Conservation (phyloP, 2,113 vertebrate species). For the Chaenocephalus aceratus region DNA sequence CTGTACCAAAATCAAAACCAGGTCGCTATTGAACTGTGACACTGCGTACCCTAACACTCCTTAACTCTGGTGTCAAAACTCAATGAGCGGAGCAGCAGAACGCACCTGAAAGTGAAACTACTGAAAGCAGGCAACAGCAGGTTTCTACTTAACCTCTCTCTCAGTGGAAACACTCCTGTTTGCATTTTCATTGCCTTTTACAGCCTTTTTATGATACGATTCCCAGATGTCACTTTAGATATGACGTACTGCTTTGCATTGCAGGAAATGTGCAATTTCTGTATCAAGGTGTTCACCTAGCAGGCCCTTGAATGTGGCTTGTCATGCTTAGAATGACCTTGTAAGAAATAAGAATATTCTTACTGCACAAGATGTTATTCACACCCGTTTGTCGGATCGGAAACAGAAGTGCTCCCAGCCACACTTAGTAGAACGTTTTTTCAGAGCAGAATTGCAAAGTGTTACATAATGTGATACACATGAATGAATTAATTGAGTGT, state of each 20-base stretch:
- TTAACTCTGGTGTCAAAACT: conserved; percentile 62
- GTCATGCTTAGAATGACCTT: not conserved
- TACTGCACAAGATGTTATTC: not conserved
- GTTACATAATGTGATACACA: not conserved
- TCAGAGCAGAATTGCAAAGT: conserved; percentile 8
- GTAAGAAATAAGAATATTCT: not conserved
- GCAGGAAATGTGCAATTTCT: conserved; percentile 55
- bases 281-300: conserved; percentile 4
- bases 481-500: not conserved
- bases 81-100: conserved; percentile 76
- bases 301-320: not conserved
- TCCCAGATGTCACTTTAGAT: conserved; percentile 34
- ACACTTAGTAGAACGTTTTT: not conserved
- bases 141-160: conserved; percentile 41
- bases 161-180: conserved; percentile 17
- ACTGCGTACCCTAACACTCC: not conserved
- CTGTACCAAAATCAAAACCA: conserved; percentile 20
- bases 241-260: conserved; percentile 53
- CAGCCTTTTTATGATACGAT: not conserved
- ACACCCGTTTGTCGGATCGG: not conserved
- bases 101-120: conserved; percentile 70
- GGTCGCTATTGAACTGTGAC: conserved; percentile 4
- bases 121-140: conserved; percentile 38
- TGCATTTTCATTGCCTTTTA: conserved; percentile 14
- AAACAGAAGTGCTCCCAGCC: not conserved